Percentiles rank a stretch among this genome's conserved stretches.
phyloP scores from a whole-genome alignment of 2,888 invertebrate genomes.

The Spialia ferax region DNA sequence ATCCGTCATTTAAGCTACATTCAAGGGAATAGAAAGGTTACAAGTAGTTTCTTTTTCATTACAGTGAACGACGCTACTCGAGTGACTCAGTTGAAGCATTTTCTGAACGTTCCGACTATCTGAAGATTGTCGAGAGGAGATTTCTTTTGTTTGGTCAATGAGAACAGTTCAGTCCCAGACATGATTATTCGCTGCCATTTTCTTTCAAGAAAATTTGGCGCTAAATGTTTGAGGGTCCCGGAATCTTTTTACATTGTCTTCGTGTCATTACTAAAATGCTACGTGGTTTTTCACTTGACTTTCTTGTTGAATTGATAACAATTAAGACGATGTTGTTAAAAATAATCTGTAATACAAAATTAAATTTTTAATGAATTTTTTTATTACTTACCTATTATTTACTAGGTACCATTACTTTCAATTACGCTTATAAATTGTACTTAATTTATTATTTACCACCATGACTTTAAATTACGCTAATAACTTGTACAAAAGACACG shows the following conservation, averaged over 20 bases:
- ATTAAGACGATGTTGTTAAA: too few species aligned
- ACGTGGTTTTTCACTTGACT: background rate
- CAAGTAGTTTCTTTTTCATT: background rate
- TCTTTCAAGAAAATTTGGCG: background rate
- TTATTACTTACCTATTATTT: too few species aligned
- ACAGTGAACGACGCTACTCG: background rate
- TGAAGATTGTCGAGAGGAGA: constrained; percentile 5
- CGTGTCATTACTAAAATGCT: background rate
- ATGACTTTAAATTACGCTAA: too few species aligned
- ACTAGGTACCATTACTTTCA: too few species aligned
- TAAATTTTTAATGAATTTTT: too few species aligned
- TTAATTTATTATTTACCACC: too few species aligned
- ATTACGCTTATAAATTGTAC: too few species aligned
- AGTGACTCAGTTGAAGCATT: background rate
- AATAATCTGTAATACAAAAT: too few species aligned
- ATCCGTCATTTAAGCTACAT: too few species aligned
- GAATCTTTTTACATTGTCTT: background rate
- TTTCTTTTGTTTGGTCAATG: constrained; percentile 7
- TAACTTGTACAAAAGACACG: too few species aligned
- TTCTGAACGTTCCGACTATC: constrained; percentile 2
- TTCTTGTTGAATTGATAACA: background rate
- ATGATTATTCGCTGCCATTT: background rate
- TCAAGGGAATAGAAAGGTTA: background rate
- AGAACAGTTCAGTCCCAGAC: constrained; percentile 1
- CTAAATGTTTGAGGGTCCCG: background rate